phyloP scores from a whole-genome alignment of 1,140 invertebrate genomes.

The Solenopsis invicta region DNA sequence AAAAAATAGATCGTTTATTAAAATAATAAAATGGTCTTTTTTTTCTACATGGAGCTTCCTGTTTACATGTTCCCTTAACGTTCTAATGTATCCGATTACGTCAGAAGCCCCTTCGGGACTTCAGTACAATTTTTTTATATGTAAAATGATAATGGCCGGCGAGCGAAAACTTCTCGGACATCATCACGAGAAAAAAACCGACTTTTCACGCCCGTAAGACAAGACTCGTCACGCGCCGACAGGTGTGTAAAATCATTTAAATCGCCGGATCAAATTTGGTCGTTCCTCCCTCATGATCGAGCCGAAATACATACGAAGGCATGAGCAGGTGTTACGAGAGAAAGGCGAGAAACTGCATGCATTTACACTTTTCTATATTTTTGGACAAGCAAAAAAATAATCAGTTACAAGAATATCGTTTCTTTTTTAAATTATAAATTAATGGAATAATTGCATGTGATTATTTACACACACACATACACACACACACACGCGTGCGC shows the following conservation, averaged over 20 bases:
- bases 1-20: not conserved
- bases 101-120: conserved; percentile 18
- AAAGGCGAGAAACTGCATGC: conserved; percentile 1
- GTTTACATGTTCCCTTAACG: conserved; percentile 28
- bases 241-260: conserved; percentile 59
- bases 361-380: conserved; percentile 1
- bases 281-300: conserved; percentile 24
- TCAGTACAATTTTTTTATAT: conserved; percentile 30
- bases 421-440: conserved; percentile 10
- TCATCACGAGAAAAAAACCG: conserved; percentile 25
- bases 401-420: not conserved
- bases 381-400: not conserved
- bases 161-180: not conserved
- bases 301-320: conserved; percentile 48
- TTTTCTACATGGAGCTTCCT: not conserved
- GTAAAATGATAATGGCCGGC: conserved; percentile 41
- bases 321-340: conserved; percentile 22
- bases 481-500: too few species aligned
- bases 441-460: not conserved
- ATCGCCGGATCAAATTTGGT: conserved; percentile 53
- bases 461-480: too few species aligned
- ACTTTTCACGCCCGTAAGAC: conserved; percentile 54
- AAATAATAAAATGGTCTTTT: not conserved
- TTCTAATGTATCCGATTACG: conserved; percentile 31
- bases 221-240: conserved; percentile 42